phyloP scores from a whole-genome alignment of 37 sponge, comb jelly and placozoan species.

The Bolinopsis microptera region DNA sequence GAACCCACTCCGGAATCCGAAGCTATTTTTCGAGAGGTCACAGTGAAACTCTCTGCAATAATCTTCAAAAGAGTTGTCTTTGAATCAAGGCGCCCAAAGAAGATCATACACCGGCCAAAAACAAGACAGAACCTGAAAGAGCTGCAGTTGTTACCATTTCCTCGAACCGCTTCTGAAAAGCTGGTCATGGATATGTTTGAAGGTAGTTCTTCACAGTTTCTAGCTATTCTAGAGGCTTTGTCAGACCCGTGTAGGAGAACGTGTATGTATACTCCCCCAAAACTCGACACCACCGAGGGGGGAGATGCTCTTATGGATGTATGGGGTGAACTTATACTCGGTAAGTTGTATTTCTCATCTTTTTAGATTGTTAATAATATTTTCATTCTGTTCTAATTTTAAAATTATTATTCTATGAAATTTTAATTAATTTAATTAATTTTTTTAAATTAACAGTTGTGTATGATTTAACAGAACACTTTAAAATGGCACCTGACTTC shows the following conservation, averaged over 20 bases:
- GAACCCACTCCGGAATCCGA: conserved; percentile 62
- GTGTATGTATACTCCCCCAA: conserved; percentile 68
- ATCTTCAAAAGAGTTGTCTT: conserved; percentile 84
- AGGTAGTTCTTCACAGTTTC: conserved; percentile 72
- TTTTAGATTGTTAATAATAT: background rate
- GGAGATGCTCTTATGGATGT: conserved; percentile 79
- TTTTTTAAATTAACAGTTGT: too few relatives aligned
- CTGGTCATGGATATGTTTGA: conserved; percentile 80
- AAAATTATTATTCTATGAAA: too few relatives aligned
- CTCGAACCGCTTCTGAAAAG: conserved; percentile 84
- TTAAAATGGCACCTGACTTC: too few relatives aligned
- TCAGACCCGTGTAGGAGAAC: conserved; percentile 66
- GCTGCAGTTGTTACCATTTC: conserved; percentile 70
- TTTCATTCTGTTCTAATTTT: background rate
- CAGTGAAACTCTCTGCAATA: conserved; percentile 76
- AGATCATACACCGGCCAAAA: conserved; percentile 74
- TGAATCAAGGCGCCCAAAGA: conserved; percentile 79
- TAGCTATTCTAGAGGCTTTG: conserved; percentile 80
- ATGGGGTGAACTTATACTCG: conserved; percentile 69
- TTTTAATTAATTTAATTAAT: too few relatives aligned
- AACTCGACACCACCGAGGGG: conserved; percentile 72
- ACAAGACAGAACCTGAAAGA: conserved; percentile 77
- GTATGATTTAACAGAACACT: too few relatives aligned
- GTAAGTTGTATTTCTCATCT: background rate
- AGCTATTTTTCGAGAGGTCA: conserved; percentile 71